phyloP scores from a whole-genome alignment of 2,797 vertebrate species.

The Botia almorhae region DNA sequence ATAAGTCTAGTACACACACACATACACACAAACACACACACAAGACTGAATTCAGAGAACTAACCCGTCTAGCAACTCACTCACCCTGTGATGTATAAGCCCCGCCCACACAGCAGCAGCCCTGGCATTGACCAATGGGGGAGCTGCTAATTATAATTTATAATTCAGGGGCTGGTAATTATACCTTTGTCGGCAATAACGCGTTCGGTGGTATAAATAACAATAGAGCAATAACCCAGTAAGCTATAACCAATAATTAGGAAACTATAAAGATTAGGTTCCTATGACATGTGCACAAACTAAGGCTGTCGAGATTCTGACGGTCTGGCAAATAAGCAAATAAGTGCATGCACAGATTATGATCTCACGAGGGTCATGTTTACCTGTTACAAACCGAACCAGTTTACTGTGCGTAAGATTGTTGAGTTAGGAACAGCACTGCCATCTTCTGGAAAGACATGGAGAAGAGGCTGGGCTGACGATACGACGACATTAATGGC shows the following conservation, averaged over 20 bases:
- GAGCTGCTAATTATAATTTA: neutral
- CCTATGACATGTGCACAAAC: neutral
- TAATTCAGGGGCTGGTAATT: neutral
- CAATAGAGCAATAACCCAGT: neutral
- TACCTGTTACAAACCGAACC: neutral
- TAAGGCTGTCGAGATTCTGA: neutral
- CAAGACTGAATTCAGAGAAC: conserved; percentile 58
- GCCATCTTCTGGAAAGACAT: conserved; percentile 11
- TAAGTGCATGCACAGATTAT: neutral
- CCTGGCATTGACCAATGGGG: conserved; percentile 30
- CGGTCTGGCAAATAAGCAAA: neutral
- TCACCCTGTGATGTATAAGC: conserved; percentile 46
- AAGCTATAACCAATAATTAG: neutral
- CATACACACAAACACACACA: neutral
- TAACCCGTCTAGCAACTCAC: neutral
- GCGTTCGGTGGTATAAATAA: neutral
- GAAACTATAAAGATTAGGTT: neutral
- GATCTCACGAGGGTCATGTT: neutral
- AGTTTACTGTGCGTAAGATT: neutral
- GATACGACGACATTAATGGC: neutral
- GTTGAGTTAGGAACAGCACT: neutral
- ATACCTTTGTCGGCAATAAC: neutral
- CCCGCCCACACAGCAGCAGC: conserved; percentile 62
- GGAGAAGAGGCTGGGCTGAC: neutral
- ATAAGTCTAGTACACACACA: conserved; percentile 29